Evolutionary conservation across 2,888 invertebrate genomes (phyloP).

Genomic region (Eudemis profundana): DNA sequence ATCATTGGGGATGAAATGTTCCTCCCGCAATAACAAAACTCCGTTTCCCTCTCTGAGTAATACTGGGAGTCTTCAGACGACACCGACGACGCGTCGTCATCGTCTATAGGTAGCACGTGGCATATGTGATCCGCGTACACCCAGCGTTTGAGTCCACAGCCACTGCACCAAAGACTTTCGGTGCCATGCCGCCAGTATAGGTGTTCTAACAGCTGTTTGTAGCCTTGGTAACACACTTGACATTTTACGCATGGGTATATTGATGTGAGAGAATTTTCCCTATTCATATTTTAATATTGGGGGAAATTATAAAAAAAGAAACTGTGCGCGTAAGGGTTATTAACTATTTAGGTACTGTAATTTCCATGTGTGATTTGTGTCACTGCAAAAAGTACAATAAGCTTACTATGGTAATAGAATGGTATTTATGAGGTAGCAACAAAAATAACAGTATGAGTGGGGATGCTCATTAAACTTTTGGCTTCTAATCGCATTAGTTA

Average conservation of each 20-base stretch:
- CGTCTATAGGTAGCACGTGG: constrained; percentile 64
- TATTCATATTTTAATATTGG: constrained; percentile 52
- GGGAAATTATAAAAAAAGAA: neutral
- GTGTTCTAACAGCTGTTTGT: constrained; percentile 67
- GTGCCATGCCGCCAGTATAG: constrained; percentile 75
- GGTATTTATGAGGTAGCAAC: neutral
- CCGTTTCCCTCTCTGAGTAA: constrained; percentile 52
- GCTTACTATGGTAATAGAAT: neutral
- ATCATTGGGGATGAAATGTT: constrained; percentile 64
- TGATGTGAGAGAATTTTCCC: constrained; percentile 50
- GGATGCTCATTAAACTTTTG: neutral
- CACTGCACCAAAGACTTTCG: constrained; percentile 62
- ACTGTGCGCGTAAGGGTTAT: neutral
- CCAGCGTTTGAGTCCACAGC: constrained; percentile 66
- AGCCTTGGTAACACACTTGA: constrained; percentile 60
- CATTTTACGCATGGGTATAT: constrained; percentile 64
- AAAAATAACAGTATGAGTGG: constrained; percentile 6
- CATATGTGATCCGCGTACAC: constrained; percentile 66
- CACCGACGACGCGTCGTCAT: constrained; percentile 46
- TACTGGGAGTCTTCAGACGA: constrained; percentile 45
- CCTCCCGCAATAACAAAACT: constrained; percentile 66
- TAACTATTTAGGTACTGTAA: neutral
- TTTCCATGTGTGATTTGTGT: neutral
- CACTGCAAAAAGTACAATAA: neutral
- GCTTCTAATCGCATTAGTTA: constrained; percentile 15